Base-by-base conservation (phyloP, 2,888 invertebrate genomes). In the Lepidocyrtoides sp. region DNA sequence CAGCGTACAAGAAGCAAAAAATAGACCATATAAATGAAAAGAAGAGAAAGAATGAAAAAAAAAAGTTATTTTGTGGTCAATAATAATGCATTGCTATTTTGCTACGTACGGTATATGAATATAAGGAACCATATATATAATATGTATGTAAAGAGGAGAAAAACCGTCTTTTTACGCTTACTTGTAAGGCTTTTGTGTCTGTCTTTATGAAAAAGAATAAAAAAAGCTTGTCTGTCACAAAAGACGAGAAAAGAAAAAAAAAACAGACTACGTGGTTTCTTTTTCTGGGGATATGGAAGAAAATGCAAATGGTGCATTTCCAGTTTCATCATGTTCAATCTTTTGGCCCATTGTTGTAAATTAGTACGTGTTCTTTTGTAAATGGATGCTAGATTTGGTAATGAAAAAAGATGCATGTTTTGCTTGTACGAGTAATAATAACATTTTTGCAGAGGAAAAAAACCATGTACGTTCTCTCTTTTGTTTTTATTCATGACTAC, bases 21-120 rank as follows among this genome's bases (percentile, higher is more conserved):
- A 48, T 44, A 48, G 54, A 51, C 29, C 29, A 20, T 41, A 72
- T n/a, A n/a, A n/a, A n/a, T n/a, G n/a, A n/a, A n/a, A n/a, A 44
- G 72, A 0, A 44, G 44, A 44, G 44, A n/a, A n/a, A 12, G 23
- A 72, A 32, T 26, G 41, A 69, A 48, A 69, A 32, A 84, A 41
- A 57, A 36, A 85, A 72, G 85, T 87, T 87, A 87, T 77, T 87
- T 69, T 48, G 86, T 87, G 86, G 86, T 79, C 86, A 87, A 87
- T 87, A 87, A 72, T 72, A 72, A 87, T 72, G 29, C 63, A 75
- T 36, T 57, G 75, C 72, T 75, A 26, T 54, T 72, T 72, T 41
- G 12, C 44, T n/a, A n/a, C n/a, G n/a, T n/a, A n/a, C n/a, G n/a
- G n/a, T n/a, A n/a, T n/a, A 17, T 72, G 72, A 10, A 72, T 72